Evolutionary conservation across 2,888 invertebrate species (phyloP), one percentile per base, ranked within the genome.

Genomic region (Caenorhabditis virilis): DNA sequence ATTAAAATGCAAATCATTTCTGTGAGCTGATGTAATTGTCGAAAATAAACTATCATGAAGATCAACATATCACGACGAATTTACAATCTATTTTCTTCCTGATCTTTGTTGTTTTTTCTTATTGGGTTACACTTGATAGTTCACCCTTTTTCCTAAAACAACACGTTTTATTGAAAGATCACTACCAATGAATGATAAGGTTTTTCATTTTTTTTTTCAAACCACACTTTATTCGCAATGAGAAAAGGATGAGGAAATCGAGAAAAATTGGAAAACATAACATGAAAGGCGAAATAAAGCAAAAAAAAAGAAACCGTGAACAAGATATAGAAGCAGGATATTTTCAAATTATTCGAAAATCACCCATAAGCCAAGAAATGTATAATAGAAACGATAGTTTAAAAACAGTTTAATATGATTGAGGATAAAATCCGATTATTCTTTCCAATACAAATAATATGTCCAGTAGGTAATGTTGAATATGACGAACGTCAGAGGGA

Each of bases 381-480:
- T 23, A 2, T 11, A 20, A 7, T 13, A 23, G 11, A 39, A 18
- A 26, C 23, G 26, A 30, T 30, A 30, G 30, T 13, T 30, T 30
- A 5, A 39, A 18, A 5, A 39, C 5, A 23, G 13, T 25, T 26
- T n/a, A n/a, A n/a, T n/a, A n/a, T n/a, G n/a, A n/a, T n/a, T n/a
- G n/a, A n/a, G n/a, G n/a, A n/a, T n/a, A n/a, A n/a, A n/a, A n/a
- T n/a, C n/a, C n/a, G n/a, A 22, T 57, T 51, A 67, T 41, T 69
- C 66, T 42, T 69, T 72, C 58, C 63, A 68, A 42, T 62, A 72
- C 7, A 80, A 50, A 61, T 82, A 82, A 51, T 82, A 82, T n/a
- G 59, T 53, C 82, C 82, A 82, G 51, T 82, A 82, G 23, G 57
- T 56, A n/a, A 78, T 43, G 39, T 82, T 82, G 66, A 82, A 82